Percentiles rank a stretch among this genome's conserved stretches.
Conservation (phyloP, 1,140 invertebrate genomes). For the Hirudo medicinalis region DNA sequence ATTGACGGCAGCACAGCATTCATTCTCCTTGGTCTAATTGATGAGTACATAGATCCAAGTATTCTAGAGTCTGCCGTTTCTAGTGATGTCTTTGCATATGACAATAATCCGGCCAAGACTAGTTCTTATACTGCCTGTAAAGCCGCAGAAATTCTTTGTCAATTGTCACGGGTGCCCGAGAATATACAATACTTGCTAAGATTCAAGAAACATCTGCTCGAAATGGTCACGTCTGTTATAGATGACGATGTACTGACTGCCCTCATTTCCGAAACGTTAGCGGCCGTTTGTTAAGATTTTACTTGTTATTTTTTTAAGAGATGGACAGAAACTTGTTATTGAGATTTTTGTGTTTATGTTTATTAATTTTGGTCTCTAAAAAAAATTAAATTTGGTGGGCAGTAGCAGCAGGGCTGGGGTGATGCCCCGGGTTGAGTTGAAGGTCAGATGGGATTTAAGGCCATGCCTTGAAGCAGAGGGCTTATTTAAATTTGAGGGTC, state of each 20-base stretch:
- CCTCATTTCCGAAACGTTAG: not conserved
- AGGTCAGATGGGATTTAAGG: too few relatives aligned
- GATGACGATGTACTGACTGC: not conserved
- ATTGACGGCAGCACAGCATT: not conserved
- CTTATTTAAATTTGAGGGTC: too few relatives aligned
- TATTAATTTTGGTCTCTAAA: too few relatives aligned
- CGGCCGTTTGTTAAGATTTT: conserved; percentile 1
- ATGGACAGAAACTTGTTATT: too few relatives aligned
- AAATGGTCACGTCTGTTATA: not conserved
- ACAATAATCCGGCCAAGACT: not conserved
- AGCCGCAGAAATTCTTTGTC: conserved; percentile 3
- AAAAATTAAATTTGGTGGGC: too few relatives aligned
- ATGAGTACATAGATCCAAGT: not conserved
- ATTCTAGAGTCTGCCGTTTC: not conserved
- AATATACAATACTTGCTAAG: not conserved
- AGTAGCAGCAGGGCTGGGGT: too few relatives aligned
- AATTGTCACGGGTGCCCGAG: not conserved
- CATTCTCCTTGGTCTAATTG: not conserved
- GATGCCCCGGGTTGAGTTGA: too few relatives aligned
- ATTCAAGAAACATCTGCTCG: conserved; percentile 7
- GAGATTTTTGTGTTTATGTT: too few relatives aligned
- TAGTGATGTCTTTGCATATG: not conserved
- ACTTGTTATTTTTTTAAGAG: too few relatives aligned
- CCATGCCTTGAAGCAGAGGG: too few relatives aligned
- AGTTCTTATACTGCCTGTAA: conserved; percentile 7